Evolutionary conservation across 1,140 invertebrate species (phyloP).

Genomic region (Lucilia sericata): DNA sequence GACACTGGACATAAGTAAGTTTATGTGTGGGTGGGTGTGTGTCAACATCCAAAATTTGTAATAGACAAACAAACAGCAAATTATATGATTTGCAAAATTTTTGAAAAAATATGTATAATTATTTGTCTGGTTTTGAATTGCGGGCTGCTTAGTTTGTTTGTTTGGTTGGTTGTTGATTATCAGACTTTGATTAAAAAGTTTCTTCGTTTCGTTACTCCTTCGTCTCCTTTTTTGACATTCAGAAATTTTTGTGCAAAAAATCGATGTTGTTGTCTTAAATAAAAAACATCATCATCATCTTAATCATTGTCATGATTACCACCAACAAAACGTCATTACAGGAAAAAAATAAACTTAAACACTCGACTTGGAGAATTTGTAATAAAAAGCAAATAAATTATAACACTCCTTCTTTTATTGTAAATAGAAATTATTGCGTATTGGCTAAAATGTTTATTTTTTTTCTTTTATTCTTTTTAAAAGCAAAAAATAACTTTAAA

Average conservation of each 20-base stretch:
- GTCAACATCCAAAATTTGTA: background rate
- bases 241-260: constrained; percentile 13
- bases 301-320: background rate
- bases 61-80: background rate
- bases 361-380: background rate
- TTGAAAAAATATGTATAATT: background rate
- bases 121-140: background rate
- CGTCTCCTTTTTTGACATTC: background rate
- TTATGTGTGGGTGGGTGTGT: too few relatives aligned
- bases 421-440: background rate
- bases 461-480: background rate
- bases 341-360: background rate
- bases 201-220: background rate
- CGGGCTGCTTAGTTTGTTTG: background rate
- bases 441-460: background rate
- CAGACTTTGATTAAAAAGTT: constrained; percentile 9
- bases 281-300: constrained; percentile 22
- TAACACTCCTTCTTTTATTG: background rate
- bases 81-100: background rate
- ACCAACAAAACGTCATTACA: background rate
- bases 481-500: background rate
- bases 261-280: constrained; percentile 24
- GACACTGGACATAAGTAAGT: too few relatives aligned
- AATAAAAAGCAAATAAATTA: background rate
- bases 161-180: background rate